Evolutionary conservation across 2,113 vertebrate species (phyloP).

Genomic region (Cercocebus atys): DNA sequence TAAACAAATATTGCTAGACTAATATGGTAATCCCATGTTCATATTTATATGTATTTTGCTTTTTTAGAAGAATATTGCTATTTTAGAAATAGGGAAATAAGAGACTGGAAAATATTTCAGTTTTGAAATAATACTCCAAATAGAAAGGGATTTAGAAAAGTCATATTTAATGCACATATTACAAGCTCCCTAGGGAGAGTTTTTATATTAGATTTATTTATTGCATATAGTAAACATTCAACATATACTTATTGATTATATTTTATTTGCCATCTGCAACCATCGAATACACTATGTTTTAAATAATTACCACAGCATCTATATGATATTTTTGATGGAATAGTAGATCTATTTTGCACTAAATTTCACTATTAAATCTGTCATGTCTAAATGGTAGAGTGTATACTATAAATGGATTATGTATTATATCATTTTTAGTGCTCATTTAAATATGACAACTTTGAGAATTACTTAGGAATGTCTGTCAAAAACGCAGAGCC

Average conservation of each 20-base stretch:
- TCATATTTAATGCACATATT: neutral
- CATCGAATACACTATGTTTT: neutral
- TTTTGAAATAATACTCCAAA: neutral
- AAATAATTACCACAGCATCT: neutral
- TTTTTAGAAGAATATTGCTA: neutral
- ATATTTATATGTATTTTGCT: neutral
- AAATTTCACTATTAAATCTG: neutral
- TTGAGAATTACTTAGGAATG: neutral
- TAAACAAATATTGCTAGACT: conserved; percentile 31
- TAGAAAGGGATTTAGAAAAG: neutral
- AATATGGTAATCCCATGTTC: neutral
- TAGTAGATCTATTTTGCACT: neutral
- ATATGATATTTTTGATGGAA: neutral
- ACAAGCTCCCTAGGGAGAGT: neutral
- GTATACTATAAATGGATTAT: neutral
- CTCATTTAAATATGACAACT: neutral
- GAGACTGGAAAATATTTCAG: neutral
- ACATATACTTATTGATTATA: neutral
- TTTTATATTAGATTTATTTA: neutral
- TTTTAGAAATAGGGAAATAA: neutral
- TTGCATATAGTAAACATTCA: neutral
- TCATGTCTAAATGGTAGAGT: neutral
- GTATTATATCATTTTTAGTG: neutral
- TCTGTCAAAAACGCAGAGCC: neutral
- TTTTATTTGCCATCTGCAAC: neutral